Base-by-base conservation (phyloP, 2,888 invertebrate genomes). In the Myathropa florea region DNA sequence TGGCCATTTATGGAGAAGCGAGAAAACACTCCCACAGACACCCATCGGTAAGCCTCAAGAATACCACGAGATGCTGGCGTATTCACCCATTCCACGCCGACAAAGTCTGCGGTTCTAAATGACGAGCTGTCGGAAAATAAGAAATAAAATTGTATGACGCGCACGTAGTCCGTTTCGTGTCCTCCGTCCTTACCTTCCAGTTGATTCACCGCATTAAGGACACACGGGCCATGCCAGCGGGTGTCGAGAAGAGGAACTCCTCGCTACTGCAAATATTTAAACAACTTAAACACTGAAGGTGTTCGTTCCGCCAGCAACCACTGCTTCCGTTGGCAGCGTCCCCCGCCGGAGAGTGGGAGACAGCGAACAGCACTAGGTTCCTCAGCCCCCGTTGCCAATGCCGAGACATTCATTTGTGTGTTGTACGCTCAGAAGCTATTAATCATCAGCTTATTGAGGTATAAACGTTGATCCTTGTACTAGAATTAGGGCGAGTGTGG, bases 381-480 rank as follows among this genome's bases (percentile, higher is more conserved):
- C 55, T 3, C 23, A 21, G 57, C 57, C 10, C 14, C 63, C 18
- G 21, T 21, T 63, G 28, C 30, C 26, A 30, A 10, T 63, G 28
- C 30, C 28, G 24, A 59, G 53, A 33, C 53, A 55, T 73, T 61
- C 67, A n/a, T 53, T 68, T 67, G 68, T 70, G 81, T 63, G 73
- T 39, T 81, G 67, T 63, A 84, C 84, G 83, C 79, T 88, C 78
- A 83, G 72, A 82, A 88, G 90, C 90, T 90, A 90, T 90, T 91
- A 91, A 90, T 91, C 90, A 90, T 90, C 89, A 90, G 91, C 91
- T 90, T 90, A 90, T 90, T 90, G 91, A 90, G 90, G 91, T 91
- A 90, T 90, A 91, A 91, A 90, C 90, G 89, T 90, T 88, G 84
- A 88, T 88, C 88, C 88, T 79, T 79, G 88, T 79, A 88, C 82